phyloP scores from a whole-genome alignment of 2,888 invertebrate genomes.

The Acanthosepion pharaonis region DNA sequence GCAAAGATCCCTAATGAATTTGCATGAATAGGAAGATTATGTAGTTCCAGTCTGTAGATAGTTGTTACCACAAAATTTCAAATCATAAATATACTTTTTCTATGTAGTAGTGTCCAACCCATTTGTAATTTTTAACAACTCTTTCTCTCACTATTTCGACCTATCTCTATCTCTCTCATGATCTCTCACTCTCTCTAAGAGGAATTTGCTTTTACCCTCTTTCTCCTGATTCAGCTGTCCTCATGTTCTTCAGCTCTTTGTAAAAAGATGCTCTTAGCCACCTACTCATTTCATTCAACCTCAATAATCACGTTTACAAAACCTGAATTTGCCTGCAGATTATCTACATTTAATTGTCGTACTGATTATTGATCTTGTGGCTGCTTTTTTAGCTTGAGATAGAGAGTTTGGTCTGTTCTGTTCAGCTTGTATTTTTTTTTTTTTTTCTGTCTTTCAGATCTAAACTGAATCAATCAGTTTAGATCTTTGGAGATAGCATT shows the following conservation, averaged over 20 bases:
- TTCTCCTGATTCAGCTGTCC: not conserved
- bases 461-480: not conserved
- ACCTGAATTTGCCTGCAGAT: slow-evolving; percentile 33
- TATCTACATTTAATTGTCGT: not conserved
- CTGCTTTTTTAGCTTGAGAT: not conserved
- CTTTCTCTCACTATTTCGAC: no score
- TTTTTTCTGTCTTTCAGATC: no score
- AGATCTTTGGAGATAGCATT: not conserved
- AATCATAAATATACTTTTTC: no score
- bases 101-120: no score
- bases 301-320: not conserved
- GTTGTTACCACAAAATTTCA: no score
- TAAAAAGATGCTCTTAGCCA: not conserved
- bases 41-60: no score
- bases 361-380: not conserved
- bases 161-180: no score
- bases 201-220: not conserved
- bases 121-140: not conserved
- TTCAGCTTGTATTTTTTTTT: not conserved
- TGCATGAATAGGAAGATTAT: no score
- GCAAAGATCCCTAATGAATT: no score
- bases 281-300: slow-evolving; percentile 12
- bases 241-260: not conserved
- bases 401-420: not conserved
- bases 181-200: not conserved